Evolutionary conservation across 2,888 invertebrate species (phyloP), one percentile per base, ranked within the genome.

Genomic region (Drosophila atripex): DNA sequence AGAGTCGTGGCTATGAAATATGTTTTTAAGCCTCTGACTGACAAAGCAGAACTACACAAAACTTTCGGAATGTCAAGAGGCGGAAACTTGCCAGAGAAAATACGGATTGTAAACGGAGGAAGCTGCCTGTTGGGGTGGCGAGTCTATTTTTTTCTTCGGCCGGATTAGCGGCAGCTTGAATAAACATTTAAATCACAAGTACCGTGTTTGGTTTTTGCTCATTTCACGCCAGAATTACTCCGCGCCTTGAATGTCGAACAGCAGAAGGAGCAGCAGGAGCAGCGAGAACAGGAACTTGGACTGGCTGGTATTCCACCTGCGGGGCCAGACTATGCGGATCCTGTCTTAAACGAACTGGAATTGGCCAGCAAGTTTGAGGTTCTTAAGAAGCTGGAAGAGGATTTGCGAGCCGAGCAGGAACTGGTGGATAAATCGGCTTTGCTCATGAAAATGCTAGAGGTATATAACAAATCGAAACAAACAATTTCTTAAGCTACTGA

Each of bases 381-480:
- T 64, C 69, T 91, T 6, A 86, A 88, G 55, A 89, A 90, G 71
- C 68, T 92, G 60, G 89, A 90, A 54, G 80, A 90, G 46, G 91
- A 91, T 50, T 88, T 91, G 47, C 88, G 87, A 32, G 88, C 89
- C 35, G 92, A 92, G 56, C 91, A 91, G 76, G 91, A 91, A 71
- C 87, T 92, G 63, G 90, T 91, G 59, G 89, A 88, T 56, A 92
- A 92, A 86, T 91, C 91, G 47, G 87, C 89, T 49, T 75, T 91
- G 52, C 75, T 92, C 52, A 89, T 92, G 89, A 91, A 90, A 86
- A 76, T 92, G 75, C 70, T 92, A 7, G 92, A 92, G 89, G 91
- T 91, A 69, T 73, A 74, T 71, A 21, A 9, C 14, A 23, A 11
- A 35, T 11, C 21, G n/a, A 43, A 43, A 45, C 12, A 21, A 47